Evolutionary conservation across 2,888 invertebrate genomes (phyloP).

Genomic region (Ophion ventricosus): DNA sequence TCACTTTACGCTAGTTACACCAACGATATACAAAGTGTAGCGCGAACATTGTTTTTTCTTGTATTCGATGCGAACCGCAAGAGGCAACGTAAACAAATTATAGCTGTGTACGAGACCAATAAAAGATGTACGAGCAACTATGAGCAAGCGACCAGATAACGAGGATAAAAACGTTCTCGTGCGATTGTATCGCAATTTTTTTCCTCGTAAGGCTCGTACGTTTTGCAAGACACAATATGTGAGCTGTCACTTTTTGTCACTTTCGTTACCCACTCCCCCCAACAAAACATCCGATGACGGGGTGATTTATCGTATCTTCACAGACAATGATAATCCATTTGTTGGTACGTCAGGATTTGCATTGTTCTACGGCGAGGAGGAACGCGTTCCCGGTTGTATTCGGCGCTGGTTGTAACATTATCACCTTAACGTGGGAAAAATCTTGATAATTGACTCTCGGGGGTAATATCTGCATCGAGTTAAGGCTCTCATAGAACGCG

Average conservation of each 20-base stretch:
- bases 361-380: slow-evolving; percentile 34
- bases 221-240: slow-evolving; percentile 19
- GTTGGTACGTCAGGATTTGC: slow-evolving; percentile 29
- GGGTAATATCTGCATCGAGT: slow-evolving; percentile 70
- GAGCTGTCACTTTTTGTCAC: slow-evolving; percentile 57
- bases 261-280: background rate
- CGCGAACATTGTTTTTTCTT: background rate
- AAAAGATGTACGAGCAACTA: slow-evolving; percentile 2
- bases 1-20: background rate
- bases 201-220: background rate
- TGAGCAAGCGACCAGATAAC: background rate
- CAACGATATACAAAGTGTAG: background rate
- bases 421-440: slow-evolving; percentile 74
- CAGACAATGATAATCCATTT: slow-evolving; percentile 52
- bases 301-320: slow-evolving; percentile 47
- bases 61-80: background rate
- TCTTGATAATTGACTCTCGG: slow-evolving; percentile 64
- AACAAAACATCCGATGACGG: background rate
- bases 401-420: slow-evolving; percentile 61
- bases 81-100: background rate
- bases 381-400: slow-evolving; percentile 44
- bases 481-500: slow-evolving; percentile 64
- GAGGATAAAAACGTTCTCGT: slow-evolving; percentile 16
- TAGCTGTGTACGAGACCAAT: background rate
- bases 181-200: slow-evolving; percentile 28